These are phyloP conservation scores for Sebastes trivittatus DNA, from an alignment of 2,797 vertebrate genomes.

Conservation along the genomic window DNA sequence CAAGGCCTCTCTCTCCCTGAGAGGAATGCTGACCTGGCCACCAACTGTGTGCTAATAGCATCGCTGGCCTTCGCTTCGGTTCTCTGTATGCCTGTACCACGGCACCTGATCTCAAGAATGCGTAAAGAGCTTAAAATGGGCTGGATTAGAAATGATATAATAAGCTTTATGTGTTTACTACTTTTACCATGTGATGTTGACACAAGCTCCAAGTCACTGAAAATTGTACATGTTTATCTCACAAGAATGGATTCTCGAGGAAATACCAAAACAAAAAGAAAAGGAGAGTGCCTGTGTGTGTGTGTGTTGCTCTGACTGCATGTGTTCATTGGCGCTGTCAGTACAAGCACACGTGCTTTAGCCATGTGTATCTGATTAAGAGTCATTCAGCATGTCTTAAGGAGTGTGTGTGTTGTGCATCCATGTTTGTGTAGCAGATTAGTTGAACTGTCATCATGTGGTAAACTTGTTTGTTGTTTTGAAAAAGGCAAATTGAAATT, in stretches of 20 bases:
- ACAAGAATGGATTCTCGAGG: neutral
- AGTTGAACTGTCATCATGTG: slow-evolving; percentile 4
- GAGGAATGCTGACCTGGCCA: slow-evolving; percentile 45
- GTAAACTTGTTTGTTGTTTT: neutral
- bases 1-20: slow-evolving; percentile 20
- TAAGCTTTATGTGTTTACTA: slow-evolving; percentile 37
- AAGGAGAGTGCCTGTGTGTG: neutral
- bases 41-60: slow-evolving; percentile 44
- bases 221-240: slow-evolving; percentile 1
- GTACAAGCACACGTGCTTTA: slow-evolving; percentile 9
- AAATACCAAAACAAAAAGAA: neutral
- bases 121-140: slow-evolving; percentile 65
- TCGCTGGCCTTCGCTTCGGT: slow-evolving; percentile 26
- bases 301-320: neutral
- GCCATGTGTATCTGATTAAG: slow-evolving; percentile 43
- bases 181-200: slow-evolving; percentile 42
- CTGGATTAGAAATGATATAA: slow-evolving; percentile 68
- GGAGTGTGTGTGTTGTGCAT: neutral
- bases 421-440: neutral
- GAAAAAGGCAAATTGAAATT: neutral
- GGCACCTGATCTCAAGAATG: slow-evolving; percentile 61
- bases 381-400: slow-evolving; percentile 30
- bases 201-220: neutral
- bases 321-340: slow-evolving; percentile 1
- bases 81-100: slow-evolving; percentile 43